Conservation (phyloP, 2,113 vertebrate species). For the Ivindomyrus marchei region DNA sequence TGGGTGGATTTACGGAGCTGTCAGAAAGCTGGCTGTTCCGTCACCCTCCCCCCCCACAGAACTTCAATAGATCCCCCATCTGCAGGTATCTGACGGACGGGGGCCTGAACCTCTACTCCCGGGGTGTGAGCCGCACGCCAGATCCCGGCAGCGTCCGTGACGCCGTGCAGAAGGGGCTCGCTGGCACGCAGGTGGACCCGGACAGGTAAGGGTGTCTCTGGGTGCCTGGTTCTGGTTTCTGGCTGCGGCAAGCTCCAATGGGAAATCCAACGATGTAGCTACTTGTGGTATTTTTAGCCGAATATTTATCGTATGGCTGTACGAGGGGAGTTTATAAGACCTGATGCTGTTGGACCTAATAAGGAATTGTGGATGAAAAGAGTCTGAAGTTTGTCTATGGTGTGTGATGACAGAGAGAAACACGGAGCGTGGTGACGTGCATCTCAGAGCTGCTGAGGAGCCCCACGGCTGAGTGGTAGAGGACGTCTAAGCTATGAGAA, state of each 20-base stretch:
- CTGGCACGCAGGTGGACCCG: conserved; percentile 66
- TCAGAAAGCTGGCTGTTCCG: background rate
- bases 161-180: conserved; percentile 61
- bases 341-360: background rate
- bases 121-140: conserved; percentile 65
- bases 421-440: background rate
- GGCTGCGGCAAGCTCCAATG: background rate
- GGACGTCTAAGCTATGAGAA: background rate
- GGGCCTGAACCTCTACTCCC: conserved; percentile 70
- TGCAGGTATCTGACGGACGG: conserved; percentile 80
- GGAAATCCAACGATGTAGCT: background rate
- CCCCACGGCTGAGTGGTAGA: background rate
- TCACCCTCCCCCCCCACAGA: background rate
- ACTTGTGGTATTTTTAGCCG: background rate
- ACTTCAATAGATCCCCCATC: background rate
- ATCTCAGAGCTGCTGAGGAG: background rate
- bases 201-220: conserved; percentile 64
- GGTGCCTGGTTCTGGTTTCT: background rate
- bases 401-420: background rate
- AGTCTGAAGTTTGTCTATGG: background rate
- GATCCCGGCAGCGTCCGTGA: conserved; percentile 60
- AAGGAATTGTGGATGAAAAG: background rate
- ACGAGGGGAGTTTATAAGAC: background rate
- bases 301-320: background rate
- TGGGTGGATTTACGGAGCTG: background rate